Percentiles rank a stretch among this genome's conserved stretches.
phyloP scores from a whole-genome alignment of 2,888 invertebrate species.

The Xestoiulus laeticollis region DNA sequence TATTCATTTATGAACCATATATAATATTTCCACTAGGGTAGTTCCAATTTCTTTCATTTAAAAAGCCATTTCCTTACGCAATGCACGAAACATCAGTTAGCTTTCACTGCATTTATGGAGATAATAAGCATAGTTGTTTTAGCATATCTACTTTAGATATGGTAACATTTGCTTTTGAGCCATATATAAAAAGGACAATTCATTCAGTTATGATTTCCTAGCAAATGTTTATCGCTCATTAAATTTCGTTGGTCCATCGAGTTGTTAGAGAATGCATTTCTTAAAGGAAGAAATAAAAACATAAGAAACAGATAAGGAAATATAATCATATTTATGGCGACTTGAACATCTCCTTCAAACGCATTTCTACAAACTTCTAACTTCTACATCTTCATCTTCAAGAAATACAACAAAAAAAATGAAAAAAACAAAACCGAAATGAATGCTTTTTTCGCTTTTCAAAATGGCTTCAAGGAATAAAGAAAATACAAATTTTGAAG shows the following conservation, averaged over 20 bases:
- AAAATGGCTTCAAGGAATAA: background rate
- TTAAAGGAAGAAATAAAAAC: slow-evolving; percentile 17
- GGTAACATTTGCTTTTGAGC: background rate
- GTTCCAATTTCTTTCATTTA: no score
- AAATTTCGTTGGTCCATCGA: slow-evolving; percentile 7
- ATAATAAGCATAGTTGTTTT: background rate
- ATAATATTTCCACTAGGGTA: no score
- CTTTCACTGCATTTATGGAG: background rate
- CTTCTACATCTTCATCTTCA: no score
- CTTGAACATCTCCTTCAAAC: background rate
- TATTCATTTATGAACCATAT: no score
- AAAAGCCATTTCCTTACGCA: no score
- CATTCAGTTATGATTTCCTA: slow-evolving; percentile 1
- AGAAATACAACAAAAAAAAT: no score
- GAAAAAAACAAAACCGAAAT: background rate
- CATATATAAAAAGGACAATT: background rate
- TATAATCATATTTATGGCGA: background rate
- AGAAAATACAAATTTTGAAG: background rate
- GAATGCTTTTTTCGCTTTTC: background rate
- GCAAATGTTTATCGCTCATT: background rate
- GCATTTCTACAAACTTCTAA: no score
- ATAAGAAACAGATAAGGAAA: background rate
- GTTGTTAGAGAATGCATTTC: background rate
- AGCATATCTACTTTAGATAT: background rate
- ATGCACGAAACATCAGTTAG: no score